phyloP scores from a whole-genome alignment of 2,797 vertebrate species.

The Choloepus didactylus region DNA sequence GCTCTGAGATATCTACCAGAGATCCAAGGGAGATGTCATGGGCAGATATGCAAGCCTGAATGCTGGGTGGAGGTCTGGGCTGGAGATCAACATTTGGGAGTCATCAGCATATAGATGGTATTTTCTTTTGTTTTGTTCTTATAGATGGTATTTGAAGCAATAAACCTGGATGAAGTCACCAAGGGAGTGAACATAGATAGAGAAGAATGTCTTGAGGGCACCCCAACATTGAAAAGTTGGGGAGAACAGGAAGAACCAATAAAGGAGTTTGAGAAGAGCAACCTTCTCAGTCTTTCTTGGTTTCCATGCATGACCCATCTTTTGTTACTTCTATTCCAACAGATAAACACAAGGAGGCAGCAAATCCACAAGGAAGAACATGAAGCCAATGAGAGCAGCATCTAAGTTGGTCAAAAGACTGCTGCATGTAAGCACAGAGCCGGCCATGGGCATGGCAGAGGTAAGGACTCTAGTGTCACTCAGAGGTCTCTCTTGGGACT shows the following conservation, averaged over 20 bases:
- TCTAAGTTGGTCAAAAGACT: conserved; percentile 10
- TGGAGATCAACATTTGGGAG: neutral
- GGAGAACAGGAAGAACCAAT: neutral
- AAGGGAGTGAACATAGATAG: neutral
- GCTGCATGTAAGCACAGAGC: neutral
- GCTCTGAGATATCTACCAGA: neutral
- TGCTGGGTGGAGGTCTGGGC: neutral
- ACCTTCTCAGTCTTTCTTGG: neutral
- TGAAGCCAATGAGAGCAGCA: conserved; percentile 26
- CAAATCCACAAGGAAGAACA: conserved; percentile 77
- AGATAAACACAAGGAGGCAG: conserved; percentile 85
- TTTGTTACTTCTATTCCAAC: conserved; percentile 60
- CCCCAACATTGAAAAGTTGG: neutral
- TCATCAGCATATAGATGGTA: neutral
- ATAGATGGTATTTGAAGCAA: neutral
- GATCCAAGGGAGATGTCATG: neutral
- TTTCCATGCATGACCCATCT: conserved; percentile 12
- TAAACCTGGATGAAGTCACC: neutral
- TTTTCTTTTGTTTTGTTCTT: too few relatives aligned
- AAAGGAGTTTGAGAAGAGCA: neutral
- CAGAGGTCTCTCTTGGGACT: conserved; percentile 66
- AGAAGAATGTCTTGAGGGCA: neutral
- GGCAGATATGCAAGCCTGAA: neutral
- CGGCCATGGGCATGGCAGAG: conserved; percentile 1
- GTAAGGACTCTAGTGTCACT: neutral